Evolutionary conservation across 2,113 vertebrate genomes (phyloP).

Genomic region (Scytalopus superciliaris): DNA sequence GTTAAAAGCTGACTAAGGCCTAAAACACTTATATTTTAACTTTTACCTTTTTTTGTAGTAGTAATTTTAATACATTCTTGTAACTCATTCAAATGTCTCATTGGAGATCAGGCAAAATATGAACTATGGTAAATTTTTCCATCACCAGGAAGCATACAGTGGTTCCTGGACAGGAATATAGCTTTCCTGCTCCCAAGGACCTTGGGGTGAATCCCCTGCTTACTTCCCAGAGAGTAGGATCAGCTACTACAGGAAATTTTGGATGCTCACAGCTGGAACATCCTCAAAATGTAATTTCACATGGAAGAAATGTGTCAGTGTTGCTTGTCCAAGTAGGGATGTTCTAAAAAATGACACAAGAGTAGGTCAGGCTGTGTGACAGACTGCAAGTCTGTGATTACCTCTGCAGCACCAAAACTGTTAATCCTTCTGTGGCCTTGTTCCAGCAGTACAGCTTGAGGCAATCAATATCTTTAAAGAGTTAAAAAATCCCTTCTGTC

Average conservation of each 20-base stretch:
- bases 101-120: not conserved
- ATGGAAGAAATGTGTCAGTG: not conserved
- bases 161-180: not conserved
- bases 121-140: not conserved
- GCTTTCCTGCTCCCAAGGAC: not conserved
- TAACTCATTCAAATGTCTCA: not conserved
- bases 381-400: not conserved
- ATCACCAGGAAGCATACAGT: not conserved
- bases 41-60: not conserved
- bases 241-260: not conserved
- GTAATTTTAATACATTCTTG: not conserved
- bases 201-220: not conserved
- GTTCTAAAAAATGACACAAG: not conserved
- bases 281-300: not conserved
- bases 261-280: not conserved
- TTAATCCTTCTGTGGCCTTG: not conserved
- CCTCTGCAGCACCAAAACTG: not conserved
- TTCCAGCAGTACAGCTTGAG: not conserved
- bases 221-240: not conserved
- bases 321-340: not conserved
- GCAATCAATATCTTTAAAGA: not conserved
- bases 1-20: not conserved
- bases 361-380: not conserved
- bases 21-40: not conserved
- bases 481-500: not conserved